Base-by-base conservation (phyloP, 2,113 vertebrate species). In the Tichodroma muraria region DNA sequence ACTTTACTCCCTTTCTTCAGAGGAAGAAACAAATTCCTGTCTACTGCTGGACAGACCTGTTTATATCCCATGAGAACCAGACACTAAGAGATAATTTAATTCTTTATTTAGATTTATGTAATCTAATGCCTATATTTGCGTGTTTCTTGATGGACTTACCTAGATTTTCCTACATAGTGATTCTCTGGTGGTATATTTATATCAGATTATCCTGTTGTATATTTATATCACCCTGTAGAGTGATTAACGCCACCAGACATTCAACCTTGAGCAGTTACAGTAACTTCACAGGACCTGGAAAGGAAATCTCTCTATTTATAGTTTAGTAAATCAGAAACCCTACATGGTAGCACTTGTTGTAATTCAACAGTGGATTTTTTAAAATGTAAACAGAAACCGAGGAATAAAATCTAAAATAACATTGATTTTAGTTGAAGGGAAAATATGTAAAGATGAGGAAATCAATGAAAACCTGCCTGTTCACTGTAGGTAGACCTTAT, bases 271-370 rank as follows among this genome's bases (percentile, higher is more conserved):
- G 47, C 65, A 73, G 25, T 92, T 92, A 69, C 71, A 64, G 47
- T 86, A 89, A 78, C 33, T 44, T 25, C 56, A 94, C 47, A 71
- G 69, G 57, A 68, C 24, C 30, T 52, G 50, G 65, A 83, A 84
- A 56, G 49, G 84, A 90, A 94, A 89, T 63, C 10, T 81, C 42
- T 85, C 45, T 88, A 70, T 94, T 91, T 92, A 83, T 78, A 92
- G 60, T 56, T 66, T 44, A 68, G 33, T 71, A 47, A 70, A 86
- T 73, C 3, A 8, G 80, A 80, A 91, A 73, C 20, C 20, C 33
- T 73, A 59, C 52, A 60, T 20, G 53, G 42, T 37, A 81, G 59
- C 47, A 65, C 33, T 59, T 45, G 18, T 52, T 80, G 47, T 70
- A 80, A 70, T 35, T 93, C 85, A 89, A 45, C 60, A 69, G 5